Base-by-base conservation (phyloP, 2,797 vertebrate genomes). In the Pantherophis alleghaniensis region DNA sequence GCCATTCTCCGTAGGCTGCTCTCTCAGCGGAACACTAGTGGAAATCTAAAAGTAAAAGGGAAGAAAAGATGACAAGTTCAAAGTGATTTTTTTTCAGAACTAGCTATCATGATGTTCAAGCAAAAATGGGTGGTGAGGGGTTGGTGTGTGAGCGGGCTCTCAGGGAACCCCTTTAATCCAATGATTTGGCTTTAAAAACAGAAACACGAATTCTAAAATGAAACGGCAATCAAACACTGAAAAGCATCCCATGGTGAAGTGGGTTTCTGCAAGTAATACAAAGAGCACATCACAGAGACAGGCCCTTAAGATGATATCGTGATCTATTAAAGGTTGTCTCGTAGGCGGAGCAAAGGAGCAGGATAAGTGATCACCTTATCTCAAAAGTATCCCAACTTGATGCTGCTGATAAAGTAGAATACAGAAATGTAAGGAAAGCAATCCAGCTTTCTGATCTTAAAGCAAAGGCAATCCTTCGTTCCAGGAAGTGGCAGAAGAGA, bases 371-470 rank as follows among this genome's bases (percentile, higher is more conserved):
- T 24, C 98, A 98, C 94, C 93, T 94, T 5, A 97, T 97, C n/a
- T 97, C 98, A 51, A 99, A 99, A 96, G 96, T 97, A 94, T 97
- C 97, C 91, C 98, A 98, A 96, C 96, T 97, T 56, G 98, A 98
- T 92, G 97, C 95, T 47, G 88, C 95, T 89, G 91, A 97, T 22
- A 98, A 97, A 93, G 95, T 97, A 24, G 98, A 98, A 89, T 97
- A 98, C 79, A 96, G 51, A 53, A 95, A 95, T 66, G 60, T 91
- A 83, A 97, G 97, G 93, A 97, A 96, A 90, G 89, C 95, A 12
- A 93, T 98, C 60, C 98, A 96, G 93, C 98, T 98, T 0, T 98
- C 97, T 96, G 99, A 99, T 95, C 98, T 99, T 69, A 98, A 99
- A 98, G 96, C 98, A 90, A 74, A 99, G 98, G 96, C 98, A 90